A percentile compares a stretch with the other conserved stretches of the same genome.
phyloP scores from a whole-genome alignment of 2,888 invertebrate species.

The Liodrosophila aerea region DNA sequence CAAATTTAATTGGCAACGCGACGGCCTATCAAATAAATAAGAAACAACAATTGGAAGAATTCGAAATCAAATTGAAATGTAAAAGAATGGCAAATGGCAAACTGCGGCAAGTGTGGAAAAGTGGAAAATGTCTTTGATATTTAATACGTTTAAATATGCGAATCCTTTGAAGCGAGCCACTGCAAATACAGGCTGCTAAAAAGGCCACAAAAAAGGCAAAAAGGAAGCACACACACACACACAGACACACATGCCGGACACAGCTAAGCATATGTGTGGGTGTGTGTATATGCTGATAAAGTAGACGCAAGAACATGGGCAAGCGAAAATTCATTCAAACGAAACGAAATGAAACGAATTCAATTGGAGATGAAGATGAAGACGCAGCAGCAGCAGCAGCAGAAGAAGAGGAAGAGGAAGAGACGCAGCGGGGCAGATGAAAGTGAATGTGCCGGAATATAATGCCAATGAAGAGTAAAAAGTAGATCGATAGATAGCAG shows the following conservation, averaged over 20 bases:
- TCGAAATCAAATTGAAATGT: constrained; percentile 41
- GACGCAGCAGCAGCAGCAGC: constrained; percentile 13
- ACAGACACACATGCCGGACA: constrained; percentile 46
- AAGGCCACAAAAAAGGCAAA: constrained; percentile 24
- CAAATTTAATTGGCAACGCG: constrained; percentile 65
- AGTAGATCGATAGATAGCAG: constrained; percentile 77
- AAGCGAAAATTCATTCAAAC: constrained; percentile 77
- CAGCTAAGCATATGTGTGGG: constrained; percentile 13
- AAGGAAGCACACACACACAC: constrained; percentile 38
- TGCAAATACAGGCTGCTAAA: constrained; percentile 13
- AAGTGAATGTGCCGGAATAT: constrained; percentile 54
- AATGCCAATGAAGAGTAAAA: constrained; percentile 78
- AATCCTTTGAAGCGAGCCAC: constrained; percentile 70
- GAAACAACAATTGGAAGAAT: constrained; percentile 23
- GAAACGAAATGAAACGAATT: constrained; percentile 79
- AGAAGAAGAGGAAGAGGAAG: constrained; percentile 10
- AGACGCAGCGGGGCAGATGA: neutral
- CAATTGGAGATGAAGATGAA: constrained; percentile 65
- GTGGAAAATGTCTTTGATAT: constrained; percentile 71
- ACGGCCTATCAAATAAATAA: constrained; percentile 27
- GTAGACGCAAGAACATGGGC: constrained; percentile 52
- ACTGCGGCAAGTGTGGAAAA: constrained; percentile 21
- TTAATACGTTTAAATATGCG: constrained; percentile 77
- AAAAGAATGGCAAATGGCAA: constrained; percentile 23
- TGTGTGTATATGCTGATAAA: constrained; percentile 58